phyloP scores from a whole-genome alignment of 2,797 vertebrate species.

The Lophotriccus pileatus region DNA sequence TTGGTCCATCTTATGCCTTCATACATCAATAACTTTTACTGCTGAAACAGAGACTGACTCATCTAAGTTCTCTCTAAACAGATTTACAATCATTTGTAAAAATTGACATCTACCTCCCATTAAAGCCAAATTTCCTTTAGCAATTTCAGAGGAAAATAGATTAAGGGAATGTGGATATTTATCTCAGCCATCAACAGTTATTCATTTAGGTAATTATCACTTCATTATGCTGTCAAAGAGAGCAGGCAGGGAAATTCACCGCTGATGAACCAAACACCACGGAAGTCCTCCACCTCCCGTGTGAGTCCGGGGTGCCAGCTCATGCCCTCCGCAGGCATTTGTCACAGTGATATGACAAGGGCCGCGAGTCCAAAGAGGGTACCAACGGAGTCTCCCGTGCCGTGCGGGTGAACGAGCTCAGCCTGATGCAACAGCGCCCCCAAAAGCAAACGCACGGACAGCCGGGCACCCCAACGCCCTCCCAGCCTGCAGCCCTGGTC shows the following conservation, averaged over 20 bases:
- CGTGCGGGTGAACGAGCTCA: background rate
- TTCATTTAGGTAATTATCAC: slow-evolving; percentile 81
- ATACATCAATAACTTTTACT: slow-evolving; percentile 68
- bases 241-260: slow-evolving; percentile 44
- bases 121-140: slow-evolving; percentile 80
- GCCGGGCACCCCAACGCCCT: background rate
- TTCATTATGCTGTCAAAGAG: slow-evolving; percentile 76
- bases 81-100: slow-evolving; percentile 74
- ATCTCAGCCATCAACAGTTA: slow-evolving; percentile 79
- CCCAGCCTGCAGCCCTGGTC: background rate
- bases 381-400: background rate
- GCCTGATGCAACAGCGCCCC: slow-evolving; percentile 78
- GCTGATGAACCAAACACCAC: slow-evolving; percentile 43
- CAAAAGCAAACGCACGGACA: slow-evolving; percentile 62
- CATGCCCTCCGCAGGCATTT: slow-evolving; percentile 31
- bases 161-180: slow-evolving; percentile 76
- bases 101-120: slow-evolving; percentile 72
- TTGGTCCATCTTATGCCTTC: slow-evolving; percentile 62
- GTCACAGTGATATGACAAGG: slow-evolving; percentile 54
- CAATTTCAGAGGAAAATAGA: slow-evolving; percentile 76
- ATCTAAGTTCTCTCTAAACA: slow-evolving; percentile 63
- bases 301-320: slow-evolving; percentile 36
- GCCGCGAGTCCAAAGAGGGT: slow-evolving; percentile 28
- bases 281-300: slow-evolving; percentile 30
- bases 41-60: slow-evolving; percentile 52